Conservation (phyloP, 2,888 invertebrate genomes). For the Macrosiphum euphorbiae region DNA sequence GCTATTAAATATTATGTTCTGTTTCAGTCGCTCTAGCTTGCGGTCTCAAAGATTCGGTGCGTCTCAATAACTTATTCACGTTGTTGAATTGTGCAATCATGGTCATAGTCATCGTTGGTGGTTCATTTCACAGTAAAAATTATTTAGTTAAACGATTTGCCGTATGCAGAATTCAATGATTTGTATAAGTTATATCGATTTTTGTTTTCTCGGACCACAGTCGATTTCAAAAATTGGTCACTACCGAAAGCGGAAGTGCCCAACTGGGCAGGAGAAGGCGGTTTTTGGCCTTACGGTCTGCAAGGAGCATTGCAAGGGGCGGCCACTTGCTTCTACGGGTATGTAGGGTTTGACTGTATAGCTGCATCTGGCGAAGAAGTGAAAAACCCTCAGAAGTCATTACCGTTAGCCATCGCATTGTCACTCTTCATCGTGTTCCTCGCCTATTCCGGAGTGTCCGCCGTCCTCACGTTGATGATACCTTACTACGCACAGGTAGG, state of each 20-base stretch:
- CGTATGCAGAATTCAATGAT: not conserved
- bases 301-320: constrained; percentile 71
- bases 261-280: constrained; percentile 71
- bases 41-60: constrained; percentile 84
- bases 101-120: constrained; percentile 80
- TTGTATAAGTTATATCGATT: not conserved
- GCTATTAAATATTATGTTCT: not conserved
- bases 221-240: constrained; percentile 74
- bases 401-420: constrained; percentile 88
- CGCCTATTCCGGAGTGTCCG: constrained; percentile 91
- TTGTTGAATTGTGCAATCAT: constrained; percentile 81
- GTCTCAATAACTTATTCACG: constrained; percentile 85
- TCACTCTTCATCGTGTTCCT: constrained; percentile 88
- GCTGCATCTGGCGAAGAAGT: constrained; percentile 83
- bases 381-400: constrained; percentile 86
- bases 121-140: constrained; percentile 76
- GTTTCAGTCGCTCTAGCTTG: constrained; percentile 77
- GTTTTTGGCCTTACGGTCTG: constrained; percentile 73
- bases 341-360: constrained; percentile 75
- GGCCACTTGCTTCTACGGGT: constrained; percentile 74
- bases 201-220: constrained; percentile 69
- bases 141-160: not conserved
- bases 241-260: constrained; percentile 71
- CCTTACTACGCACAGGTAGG: constrained; percentile 83
- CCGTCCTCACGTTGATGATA: constrained; percentile 87